A percentile compares a stretch with the other conserved stretches of the same genome.
These are phyloP conservation scores for Atta texana DNA, from an alignment of 1,140 invertebrate genomes.

Conservation along the genomic window DNA sequence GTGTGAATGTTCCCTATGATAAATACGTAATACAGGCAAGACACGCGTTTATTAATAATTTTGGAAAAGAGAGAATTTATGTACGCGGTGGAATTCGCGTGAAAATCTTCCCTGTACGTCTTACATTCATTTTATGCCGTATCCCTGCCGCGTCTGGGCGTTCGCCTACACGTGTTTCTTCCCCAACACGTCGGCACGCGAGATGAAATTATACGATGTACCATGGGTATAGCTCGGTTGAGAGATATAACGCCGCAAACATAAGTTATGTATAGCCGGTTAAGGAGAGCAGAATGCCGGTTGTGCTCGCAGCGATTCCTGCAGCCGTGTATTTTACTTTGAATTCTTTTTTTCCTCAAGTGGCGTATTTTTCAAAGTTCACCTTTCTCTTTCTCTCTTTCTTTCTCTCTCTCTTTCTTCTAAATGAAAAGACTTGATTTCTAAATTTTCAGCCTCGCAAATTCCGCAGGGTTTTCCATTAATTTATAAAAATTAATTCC, in stretches of 20 bases:
- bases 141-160: constrained; percentile 40
- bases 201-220: constrained; percentile 64
- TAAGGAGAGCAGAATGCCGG: constrained; percentile 44
- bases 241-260: constrained; percentile 56
- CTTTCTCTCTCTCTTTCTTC: no score
- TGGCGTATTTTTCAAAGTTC: background rate
- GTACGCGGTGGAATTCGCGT: constrained; percentile 50
- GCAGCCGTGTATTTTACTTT: background rate
- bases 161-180: constrained; percentile 58
- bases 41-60: constrained; percentile 55
- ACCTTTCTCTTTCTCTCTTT: no score
- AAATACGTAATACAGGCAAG: constrained; percentile 21
- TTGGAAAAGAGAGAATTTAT: constrained; percentile 55
- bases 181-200: constrained; percentile 51
- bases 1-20: background rate
- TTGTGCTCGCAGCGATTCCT: constrained; percentile 33
- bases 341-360: constrained; percentile 4
- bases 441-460: constrained; percentile 4
- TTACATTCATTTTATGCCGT: constrained; percentile 55
- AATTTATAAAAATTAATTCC: background rate
- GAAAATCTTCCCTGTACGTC: constrained; percentile 49
- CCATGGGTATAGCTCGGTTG: constrained; percentile 38
- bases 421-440: constrained; percentile 19
- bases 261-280: constrained; percentile 52
- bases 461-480: background rate